phyloP scores from a whole-genome alignment of 2,113 vertebrate species.

The Machaerirhynchus nigripectus region DNA sequence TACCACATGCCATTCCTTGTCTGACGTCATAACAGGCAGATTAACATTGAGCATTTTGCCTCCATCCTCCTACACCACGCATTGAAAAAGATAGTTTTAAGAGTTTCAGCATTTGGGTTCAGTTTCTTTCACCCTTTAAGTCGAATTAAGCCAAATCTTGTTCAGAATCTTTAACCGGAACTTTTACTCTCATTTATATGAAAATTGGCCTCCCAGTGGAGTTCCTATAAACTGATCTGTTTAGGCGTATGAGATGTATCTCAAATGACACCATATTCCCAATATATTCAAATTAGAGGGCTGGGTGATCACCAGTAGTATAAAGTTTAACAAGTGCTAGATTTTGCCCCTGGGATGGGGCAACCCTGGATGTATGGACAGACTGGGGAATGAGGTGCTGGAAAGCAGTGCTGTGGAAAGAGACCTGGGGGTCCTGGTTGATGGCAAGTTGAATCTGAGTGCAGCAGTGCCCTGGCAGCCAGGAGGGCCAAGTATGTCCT shows the following conservation, averaged over 20 bases:
- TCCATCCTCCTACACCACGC: background rate
- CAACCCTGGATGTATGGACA: fast-evolving
- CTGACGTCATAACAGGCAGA: background rate
- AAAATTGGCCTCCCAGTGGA: background rate
- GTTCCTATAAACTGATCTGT: background rate
- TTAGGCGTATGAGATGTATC: background rate
- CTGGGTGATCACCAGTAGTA: background rate
- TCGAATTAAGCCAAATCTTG: background rate
- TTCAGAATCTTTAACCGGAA: background rate
- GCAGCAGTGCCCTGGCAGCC: background rate
- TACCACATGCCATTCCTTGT: background rate
- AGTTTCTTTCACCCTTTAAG: background rate
- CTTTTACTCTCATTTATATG: background rate
- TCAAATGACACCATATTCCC: background rate
- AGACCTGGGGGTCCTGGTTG: fast-evolving
- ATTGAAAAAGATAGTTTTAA: background rate
- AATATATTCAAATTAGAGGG: background rate
- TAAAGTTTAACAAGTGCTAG: background rate
- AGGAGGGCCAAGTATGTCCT: fast-evolving
- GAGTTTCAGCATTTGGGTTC: background rate
- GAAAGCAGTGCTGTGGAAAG: fast-evolving
- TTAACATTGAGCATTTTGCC: background rate
- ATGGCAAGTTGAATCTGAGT: fast-evolving
- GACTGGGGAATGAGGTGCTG: background rate
- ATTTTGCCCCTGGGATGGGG: background rate